Evolutionary conservation across 2,113 vertebrate genomes (phyloP), one percentile per base, ranked within the genome.

Genomic region (Gracilinanus agilis): DNA sequence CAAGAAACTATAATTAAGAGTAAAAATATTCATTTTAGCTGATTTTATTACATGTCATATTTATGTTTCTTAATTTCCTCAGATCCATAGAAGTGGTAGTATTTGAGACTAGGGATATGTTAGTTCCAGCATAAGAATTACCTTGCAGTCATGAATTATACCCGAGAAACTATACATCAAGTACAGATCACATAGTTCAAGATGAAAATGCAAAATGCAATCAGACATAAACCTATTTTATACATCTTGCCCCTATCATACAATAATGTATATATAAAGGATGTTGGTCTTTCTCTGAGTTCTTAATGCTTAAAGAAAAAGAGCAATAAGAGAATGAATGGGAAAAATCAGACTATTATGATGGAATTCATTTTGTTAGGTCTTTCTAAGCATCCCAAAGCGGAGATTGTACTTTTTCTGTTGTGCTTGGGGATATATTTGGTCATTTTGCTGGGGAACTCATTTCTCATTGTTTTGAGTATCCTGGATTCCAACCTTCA

Each of bases 341-440:
- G 24, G 12, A 12, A 9, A 21, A 97, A 98, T 90, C 34, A 44
- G 56, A 93, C 55, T 0, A 29, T 21, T 8, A 25, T 90, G 44
- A 92, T 12, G 0, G 94, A 90, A 2, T 97, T 94, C 0, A 4
- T 97, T 94, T 93, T 97, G 44, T 91, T 97, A 44, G 97, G 97
- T 24, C 95, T 97, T 1, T 92, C 25, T 0, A 16, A 92, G 40
- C 89, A 94, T 88, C 91, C 0, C 9, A 3, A 90, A 13, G 44
- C 97, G 3, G 95, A 98, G 89, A 2, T 49, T 2, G 89, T 53
- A 53, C 94, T 98, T 90, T 97, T 96, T 53, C 29, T 93, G 54
- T 24, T 98, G 24, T 97, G 94, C 90, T 96, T 98, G 88, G 92
- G 90, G 19, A 16, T 96, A 92, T 97, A 96, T 90, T 83, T 54